Percentiles rank a stretch among this genome's conserved stretches.
These are phyloP conservation scores for Catharus ustulatus DNA, from an alignment of 2,797 vertebrate genomes.

Conservation along the genomic window DNA sequence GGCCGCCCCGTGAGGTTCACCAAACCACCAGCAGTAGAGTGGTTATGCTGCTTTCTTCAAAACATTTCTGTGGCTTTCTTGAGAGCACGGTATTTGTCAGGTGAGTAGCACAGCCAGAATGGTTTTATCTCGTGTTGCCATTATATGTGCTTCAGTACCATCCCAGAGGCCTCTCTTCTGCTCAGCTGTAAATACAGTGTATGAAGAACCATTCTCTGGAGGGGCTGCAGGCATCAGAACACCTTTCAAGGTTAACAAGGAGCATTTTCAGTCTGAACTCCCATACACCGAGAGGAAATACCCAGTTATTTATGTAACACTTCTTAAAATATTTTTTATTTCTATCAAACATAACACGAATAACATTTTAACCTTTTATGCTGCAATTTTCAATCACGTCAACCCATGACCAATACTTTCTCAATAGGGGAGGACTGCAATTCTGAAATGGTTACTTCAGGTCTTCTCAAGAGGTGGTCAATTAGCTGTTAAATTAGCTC, in stretches of 20 bases:
- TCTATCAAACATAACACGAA: neutral
- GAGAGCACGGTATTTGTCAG: neutral
- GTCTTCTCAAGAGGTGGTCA: neutral
- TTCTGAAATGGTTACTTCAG: neutral
- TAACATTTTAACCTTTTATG: neutral
- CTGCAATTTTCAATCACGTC: neutral
- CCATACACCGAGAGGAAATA: neutral
- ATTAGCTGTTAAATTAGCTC: slow-evolving; percentile 11
- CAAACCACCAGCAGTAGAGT: slow-evolving; percentile 49
- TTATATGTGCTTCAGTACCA: neutral
- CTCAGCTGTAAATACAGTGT: neutral
- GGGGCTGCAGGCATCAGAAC: neutral
- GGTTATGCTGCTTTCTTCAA: slow-evolving; percentile 48
- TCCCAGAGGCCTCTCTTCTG: neutral
- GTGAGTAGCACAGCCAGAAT: slow-evolving; percentile 19
- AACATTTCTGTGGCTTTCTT: slow-evolving; percentile 52
- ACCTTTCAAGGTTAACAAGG: neutral
- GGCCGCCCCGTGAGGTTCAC: slow-evolving; percentile 5
- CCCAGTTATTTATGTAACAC: neutral
- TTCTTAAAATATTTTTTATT: neutral
- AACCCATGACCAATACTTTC: neutral
- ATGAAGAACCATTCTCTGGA: neutral
- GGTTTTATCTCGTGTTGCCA: neutral
- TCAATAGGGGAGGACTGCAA: neutral
- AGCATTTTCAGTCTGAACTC: neutral